Percentiles rank a stretch among this genome's conserved stretches.
phyloP scores from a whole-genome alignment of 1,140 invertebrate species.

The Sinella curviseta region DNA sequence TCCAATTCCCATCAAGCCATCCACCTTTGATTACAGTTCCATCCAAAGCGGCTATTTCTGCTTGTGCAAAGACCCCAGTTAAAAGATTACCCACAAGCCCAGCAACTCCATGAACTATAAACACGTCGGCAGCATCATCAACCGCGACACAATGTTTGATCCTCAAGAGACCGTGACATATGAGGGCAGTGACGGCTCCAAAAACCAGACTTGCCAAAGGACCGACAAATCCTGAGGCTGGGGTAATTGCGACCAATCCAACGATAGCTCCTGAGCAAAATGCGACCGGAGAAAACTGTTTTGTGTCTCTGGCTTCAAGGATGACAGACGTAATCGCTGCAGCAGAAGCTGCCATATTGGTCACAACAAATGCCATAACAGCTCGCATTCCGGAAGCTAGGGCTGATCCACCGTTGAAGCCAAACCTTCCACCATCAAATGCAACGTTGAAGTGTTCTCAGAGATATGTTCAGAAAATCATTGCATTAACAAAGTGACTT shows the following conservation, averaged over 20 bases:
- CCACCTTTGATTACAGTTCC: neutral
- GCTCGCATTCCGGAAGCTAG: neutral
- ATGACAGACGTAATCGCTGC: neutral
- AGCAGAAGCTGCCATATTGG: neutral
- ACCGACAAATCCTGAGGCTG: constrained; percentile 4
- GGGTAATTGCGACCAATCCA: constrained; percentile 20
- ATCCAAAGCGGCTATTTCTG: neutral
- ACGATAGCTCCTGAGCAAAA: constrained; percentile 23
- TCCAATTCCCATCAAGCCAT: constrained; percentile 14
- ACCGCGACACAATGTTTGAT: neutral
- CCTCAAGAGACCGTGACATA: neutral
- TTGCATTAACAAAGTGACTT: neutral
- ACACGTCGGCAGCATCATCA: constrained; percentile 5
- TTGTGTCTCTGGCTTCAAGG: neutral
- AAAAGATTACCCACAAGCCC: constrained; percentile 1
- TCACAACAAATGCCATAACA: neutral
- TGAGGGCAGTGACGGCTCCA: neutral
- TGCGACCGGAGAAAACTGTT: neutral
- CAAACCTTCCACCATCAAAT: constrained; percentile 10
- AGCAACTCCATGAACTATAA: neutral
- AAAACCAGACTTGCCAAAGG: constrained; percentile 5
- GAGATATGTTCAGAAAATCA: too few relatives aligned
- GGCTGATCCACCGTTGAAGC: constrained; percentile 19
- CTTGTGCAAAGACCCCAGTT: constrained; percentile 5
- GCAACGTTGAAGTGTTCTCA: too few relatives aligned